Evolutionary conservation across 2,113 vertebrate genomes (phyloP), one percentile per base, ranked within the genome.

Genomic region (Grammatotria lemairii): DNA sequence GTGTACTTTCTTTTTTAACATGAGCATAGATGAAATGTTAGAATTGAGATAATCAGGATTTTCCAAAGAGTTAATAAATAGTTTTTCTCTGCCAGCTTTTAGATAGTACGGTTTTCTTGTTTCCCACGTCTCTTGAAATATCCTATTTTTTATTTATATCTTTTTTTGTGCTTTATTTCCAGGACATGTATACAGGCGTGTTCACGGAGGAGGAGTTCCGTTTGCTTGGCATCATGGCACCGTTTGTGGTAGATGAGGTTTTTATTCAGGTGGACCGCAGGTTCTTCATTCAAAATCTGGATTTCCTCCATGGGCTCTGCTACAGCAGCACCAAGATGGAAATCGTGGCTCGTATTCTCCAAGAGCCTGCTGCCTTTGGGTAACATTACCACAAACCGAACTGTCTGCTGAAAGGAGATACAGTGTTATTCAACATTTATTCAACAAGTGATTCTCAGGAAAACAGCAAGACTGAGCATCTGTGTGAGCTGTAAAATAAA

Each of bases 161-260:
- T 7, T 1, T 65, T 8, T 38, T 28, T 51, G 4, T 6, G 45
- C 7, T 80, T 57, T 54, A 58, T 58, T 45, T 82, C 40, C 87
- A 97, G 96, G 87, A 85, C 26, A 95, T 97, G 94, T 92, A 96
- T 92, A 95, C 92, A 1, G 96, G 95, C 1, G 19, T 85, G 47
- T 97, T 96, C 92, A 96, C 96, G 0, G 93, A 95, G 87, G 90
- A 91, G 38, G 96, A 96, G 94, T 96, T 97, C 78, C 94, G 85
- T 13, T 95, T 92, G 1, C 88, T 97, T 86, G 96, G 94, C 13
- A 79, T 95, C 28, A 96, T 97, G 95, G 95, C 96, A 2, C 89
- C 97, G 1, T 97, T 96, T 89, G 96, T 97, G 89, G 75, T n/a
- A 16, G 97, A 96, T 75, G 92, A 96, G 81, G 89, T 96, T 73